Base-by-base conservation (phyloP, 2,797 vertebrate species). In the Tokudaia muenninki region DNA sequence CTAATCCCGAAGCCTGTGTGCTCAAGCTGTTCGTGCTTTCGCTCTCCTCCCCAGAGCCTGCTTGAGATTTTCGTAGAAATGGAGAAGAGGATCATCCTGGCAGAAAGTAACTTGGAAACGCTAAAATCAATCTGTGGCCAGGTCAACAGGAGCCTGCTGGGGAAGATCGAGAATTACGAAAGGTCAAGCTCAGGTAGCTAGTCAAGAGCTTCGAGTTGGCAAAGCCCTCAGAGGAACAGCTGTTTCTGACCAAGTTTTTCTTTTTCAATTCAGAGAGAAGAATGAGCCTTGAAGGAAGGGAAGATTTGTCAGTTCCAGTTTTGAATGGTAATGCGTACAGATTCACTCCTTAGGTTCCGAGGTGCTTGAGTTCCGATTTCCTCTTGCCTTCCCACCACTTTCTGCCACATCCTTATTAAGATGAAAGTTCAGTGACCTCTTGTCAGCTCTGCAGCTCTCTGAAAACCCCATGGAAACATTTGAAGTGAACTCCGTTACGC, bases 41-140 rank as follows among this genome's bases (percentile, higher is more conserved):
- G 74, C 84, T 79, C 17, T 70, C 88, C 34, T 92, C 24, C 57
- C 21, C 96, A 99, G 99, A 98, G 93, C 41, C 97, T 98, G 97
- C 96, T 98, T 0, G 98, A 98, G 87, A 29, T 98, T 97, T 98
- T 99, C 79, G 95, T 44, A 84, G 98, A 98, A 93, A 98, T 99
- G 98, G 98, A 99, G 94, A 99, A 98, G 97, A 98, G 97, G 61
- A 83, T 77, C 16, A 92, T 98, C 41, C 95, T 99, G 57, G 95
- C 97, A 59, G 79, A 98, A 87, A 77, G 78, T 55, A 98, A 98
- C 72, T 87, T 98, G 92, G 77, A 93, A 0, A 1, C 2, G 21
- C 94, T 99, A 95, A 98, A 98, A 94, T n/a, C 0, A 34, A 96
- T 98, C 88, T 98, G 98, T 95, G 31, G n/a, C 14, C 70, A 94